phyloP scores from a whole-genome alignment of 2,797 vertebrate genomes.

The Phaenicophaeus curvirostris region DNA sequence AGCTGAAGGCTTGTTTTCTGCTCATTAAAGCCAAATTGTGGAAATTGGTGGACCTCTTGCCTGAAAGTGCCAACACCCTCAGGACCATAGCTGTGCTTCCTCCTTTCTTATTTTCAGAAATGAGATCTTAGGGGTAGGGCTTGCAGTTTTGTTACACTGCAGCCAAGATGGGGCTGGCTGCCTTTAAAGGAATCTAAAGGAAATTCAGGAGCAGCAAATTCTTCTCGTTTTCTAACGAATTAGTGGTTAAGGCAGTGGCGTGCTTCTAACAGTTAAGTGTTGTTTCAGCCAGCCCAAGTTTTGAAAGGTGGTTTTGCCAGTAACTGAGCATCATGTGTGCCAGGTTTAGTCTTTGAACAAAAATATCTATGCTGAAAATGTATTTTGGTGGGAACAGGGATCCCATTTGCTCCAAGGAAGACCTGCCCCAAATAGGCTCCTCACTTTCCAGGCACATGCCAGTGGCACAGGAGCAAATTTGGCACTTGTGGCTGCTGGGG shows the following conservation, averaged over 20 bases:
- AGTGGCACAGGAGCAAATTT: background rate
- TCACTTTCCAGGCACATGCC: rapidly evolving
- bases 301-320: conserved; percentile 52
- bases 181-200: background rate
- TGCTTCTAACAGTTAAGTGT: background rate
- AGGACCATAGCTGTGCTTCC: background rate
- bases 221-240: conserved; percentile 7
- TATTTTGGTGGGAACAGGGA: background rate
- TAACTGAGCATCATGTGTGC: background rate
- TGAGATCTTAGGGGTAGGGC: background rate
- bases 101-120: background rate
- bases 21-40: background rate
- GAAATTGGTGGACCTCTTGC: background rate
- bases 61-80: background rate
- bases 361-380: background rate
- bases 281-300: conserved; percentile 15
- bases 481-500: rapidly evolving
- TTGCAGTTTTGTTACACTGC: background rate
- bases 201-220: conserved; percentile 29
- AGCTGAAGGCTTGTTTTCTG: background rate
- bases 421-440: background rate
- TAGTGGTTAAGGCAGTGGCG: conserved; percentile 7
- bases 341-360: conserved; percentile 1
- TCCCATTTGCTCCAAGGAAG: background rate
- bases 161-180: background rate